Base-by-base conservation (phyloP, 2,888 invertebrate species). In the Fissipunctia ypsillon region DNA sequence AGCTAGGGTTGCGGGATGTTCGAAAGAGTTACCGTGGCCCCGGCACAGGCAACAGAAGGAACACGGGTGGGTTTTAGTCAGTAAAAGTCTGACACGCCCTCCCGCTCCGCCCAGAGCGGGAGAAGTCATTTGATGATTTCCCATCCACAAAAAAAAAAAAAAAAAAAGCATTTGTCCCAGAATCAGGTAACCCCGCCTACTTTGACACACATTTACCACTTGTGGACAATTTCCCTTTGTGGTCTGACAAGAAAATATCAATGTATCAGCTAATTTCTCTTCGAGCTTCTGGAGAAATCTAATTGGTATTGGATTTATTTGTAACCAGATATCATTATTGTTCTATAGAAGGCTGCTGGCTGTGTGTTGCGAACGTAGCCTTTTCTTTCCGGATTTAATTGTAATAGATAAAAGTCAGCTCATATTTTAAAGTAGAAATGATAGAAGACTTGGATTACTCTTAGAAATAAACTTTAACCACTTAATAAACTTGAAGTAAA, bases 201-300 rank as follows among this genome's bases (percentile, higher is more conserved):
- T 52, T 43, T n/a, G 43, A 56, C 50, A 59, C 19, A 31, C 7
- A 38, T 25, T 64, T 1, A 22, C 59, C 25, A 64, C 64, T 77
- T 35, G 25, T 45, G 52, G 41, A n/a, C 77, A 50, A 61, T 43
- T 35, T 6, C 31, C 14, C 38, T 76, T 79, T 59, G 79, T 52
- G 25, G 16, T 31, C 10, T 10, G 10, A 60, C 43, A 45, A 64
- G 43, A 63, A 79, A 79, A 79, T 79, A 79, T 74, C 52, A 54
- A 48, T 64, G 45, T 81, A 76, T 43, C 43, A 54, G 14, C 48
- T 60, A 81, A 75, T 76, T 50, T 50, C 48, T 81, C 48, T 25
- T 9, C 22, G 22, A 64, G 73, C 38, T 52, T 41, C 16, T 64
- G 25, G 28, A 14, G 45, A 12, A 10, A 64, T 64, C n/a, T 72